Base-by-base conservation (phyloP, 2,888 invertebrate species). In the Pachydiplax longipennis region DNA sequence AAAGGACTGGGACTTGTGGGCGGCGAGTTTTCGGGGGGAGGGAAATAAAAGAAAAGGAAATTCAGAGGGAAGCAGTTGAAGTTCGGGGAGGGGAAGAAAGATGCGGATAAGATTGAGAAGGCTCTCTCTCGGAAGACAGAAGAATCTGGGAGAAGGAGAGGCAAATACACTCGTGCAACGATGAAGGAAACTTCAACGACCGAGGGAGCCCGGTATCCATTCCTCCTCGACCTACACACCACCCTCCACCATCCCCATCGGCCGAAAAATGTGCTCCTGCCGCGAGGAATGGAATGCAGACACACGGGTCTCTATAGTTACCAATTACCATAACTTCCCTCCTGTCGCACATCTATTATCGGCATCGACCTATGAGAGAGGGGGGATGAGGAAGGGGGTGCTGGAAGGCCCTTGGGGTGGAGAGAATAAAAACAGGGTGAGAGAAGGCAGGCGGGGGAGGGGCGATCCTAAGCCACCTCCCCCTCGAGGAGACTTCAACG, bases 301-400 rank as follows among this genome's bases (percentile, higher is more conserved):
- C 87, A 53, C 31, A 87, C 87, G 35, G 87, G 87, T 87, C 61
- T 58, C 87, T 61, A 31, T 37, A 61, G 87, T 65, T 37, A 87
- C 87, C 87, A 87, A 87, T 87, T 87, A 87, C 61, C 87, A 87
- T 87, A 87, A 87, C 61, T 87, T 65, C 37, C 61, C 87, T 61
- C 37, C 65, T 40, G 87, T 87, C 87, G 61, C 83, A 40, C 87
- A 87, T 87, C 87, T 37, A 65, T 40, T 87, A 87, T 87, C 87
- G 87, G 87, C 87, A 82, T 25, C 83, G 15, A 58, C 83, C 58
- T 44, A 87, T 87, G 87, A 87, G 87, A 87, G 37, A 65, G 61
- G 18, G 87, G 37, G 35, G 61, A 10, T n/a, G 61, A 58, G 61
- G 65, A 65, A 25, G 65, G 65, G 25, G 65, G 65, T n/a, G 65